Conservation (phyloP, 2,113 vertebrate genomes). For the Nycticryphes semicollaris region DNA sequence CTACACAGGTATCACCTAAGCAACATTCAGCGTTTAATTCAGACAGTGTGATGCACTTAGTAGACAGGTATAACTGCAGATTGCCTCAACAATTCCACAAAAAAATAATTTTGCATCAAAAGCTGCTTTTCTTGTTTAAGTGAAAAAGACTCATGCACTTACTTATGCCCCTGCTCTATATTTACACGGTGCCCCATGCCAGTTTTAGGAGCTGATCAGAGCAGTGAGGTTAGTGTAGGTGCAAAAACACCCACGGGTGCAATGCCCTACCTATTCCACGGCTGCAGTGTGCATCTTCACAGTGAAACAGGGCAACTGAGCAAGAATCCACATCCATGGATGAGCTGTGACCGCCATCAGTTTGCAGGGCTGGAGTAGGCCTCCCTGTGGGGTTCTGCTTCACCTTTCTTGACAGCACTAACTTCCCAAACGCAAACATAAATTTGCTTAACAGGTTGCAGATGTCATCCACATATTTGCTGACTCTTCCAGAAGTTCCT, state of each 20-base stretch:
- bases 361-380: background rate
- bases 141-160: background rate
- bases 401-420: background rate
- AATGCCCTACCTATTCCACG: background rate
- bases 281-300: background rate
- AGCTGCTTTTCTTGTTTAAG: no score
- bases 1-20: background rate
- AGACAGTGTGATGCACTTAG: background rate
- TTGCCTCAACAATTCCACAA: background rate
- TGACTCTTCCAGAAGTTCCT: background rate
- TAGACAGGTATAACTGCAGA: background rate
- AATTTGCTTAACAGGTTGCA: background rate
- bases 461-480: background rate
- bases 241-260: rapidly evolving
- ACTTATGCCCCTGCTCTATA: rapidly evolving
- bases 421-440: background rate
- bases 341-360: background rate
- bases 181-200: rapidly evolving
- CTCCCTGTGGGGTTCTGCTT: background rate
- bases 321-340: rapidly evolving
- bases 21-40: background rate
- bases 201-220: background rate
- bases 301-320: background rate
- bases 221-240: background rate
- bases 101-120: background rate